A percentile compares a stretch with the other conserved stretches of the same genome.
Evolutionary conservation across 2,797 vertebrate species (phyloP).

Genomic region (Microchirus variegatus): DNA sequence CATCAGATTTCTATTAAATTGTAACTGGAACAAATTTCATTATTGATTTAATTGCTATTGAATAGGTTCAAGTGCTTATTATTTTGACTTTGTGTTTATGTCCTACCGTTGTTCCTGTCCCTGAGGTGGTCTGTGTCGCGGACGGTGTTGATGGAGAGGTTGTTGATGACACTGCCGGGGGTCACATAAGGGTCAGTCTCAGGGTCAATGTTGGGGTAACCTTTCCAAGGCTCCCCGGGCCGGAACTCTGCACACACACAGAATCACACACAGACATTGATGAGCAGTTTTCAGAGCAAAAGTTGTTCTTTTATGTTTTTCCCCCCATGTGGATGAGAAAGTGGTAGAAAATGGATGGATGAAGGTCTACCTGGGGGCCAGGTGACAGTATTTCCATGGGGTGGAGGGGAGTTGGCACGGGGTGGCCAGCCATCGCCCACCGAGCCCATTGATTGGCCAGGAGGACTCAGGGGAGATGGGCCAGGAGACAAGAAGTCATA

Average conservation of each 20-base stretch:
- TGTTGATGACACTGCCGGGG: slow-evolving; percentile 99
- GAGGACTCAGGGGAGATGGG: slow-evolving; percentile 95
- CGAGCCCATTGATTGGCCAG: slow-evolving; percentile 87
- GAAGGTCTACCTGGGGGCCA: slow-evolving; percentile 93
- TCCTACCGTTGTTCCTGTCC: slow-evolving; percentile 97
- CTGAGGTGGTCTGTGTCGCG: slow-evolving; percentile 99
- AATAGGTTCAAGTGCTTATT: not conserved
- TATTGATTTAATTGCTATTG: too few relatives aligned
- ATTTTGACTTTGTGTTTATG: not conserved
- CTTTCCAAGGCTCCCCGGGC: slow-evolving; percentile 99
- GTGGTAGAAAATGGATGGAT: too few relatives aligned
- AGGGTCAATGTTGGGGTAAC: slow-evolving; percentile 99
- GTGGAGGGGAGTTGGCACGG: slow-evolving; percentile 99
- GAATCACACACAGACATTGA: fast-evolving
- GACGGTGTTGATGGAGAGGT: slow-evolving; percentile 99
- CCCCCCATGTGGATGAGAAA: too few relatives aligned
- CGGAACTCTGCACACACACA: slow-evolving; percentile 88
- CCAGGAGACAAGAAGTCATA: slow-evolving; percentile 95
- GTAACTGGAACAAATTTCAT: too few relatives aligned
- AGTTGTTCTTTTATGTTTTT: not conserved
- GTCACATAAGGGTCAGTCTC: slow-evolving; percentile 99
- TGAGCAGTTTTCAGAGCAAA: slow-evolving; percentile 7
- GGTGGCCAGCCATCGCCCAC: slow-evolving; percentile 96
- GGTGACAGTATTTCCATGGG: slow-evolving; percentile 95
- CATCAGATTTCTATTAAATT: too few relatives aligned